Conservation (phyloP, 1,140 invertebrate species). For the Theocolax elegans region DNA sequence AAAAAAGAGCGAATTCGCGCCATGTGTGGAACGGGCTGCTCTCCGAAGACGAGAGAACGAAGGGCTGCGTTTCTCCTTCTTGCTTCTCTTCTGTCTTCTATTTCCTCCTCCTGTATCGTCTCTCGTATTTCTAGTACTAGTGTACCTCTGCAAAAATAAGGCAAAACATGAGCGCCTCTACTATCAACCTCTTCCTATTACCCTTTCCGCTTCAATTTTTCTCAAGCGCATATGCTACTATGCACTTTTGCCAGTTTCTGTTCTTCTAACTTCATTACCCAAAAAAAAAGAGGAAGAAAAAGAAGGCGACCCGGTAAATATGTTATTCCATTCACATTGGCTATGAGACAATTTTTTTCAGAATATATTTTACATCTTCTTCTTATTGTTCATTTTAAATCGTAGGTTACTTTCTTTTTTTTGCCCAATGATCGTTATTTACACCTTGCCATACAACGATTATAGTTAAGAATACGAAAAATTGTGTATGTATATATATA, state of each 20-base stretch:
- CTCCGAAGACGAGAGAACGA: conserved; percentile 2
- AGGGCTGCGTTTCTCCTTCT: not conserved
- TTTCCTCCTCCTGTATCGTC: not conserved
- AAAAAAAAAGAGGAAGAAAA: too few relatives aligned
- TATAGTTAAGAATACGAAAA: too few relatives aligned
- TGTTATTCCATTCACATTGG: too few relatives aligned
- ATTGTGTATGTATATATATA: too few relatives aligned
- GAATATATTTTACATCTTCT: too few relatives aligned
- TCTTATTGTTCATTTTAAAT: too few relatives aligned
- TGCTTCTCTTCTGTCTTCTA: not conserved
- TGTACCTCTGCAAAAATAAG: not conserved
- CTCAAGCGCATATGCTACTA: not conserved
- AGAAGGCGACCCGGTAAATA: too few relatives aligned
- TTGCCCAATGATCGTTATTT: too few relatives aligned
- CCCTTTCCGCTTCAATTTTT: conserved; percentile 13
- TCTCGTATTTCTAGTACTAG: not conserved
- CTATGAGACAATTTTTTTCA: too few relatives aligned
- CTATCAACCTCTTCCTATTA: conserved; percentile 17
- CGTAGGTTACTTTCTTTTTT: too few relatives aligned
- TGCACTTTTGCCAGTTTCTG: conserved; percentile 10
- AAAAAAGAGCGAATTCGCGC: conserved; percentile 33
- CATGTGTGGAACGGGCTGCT: conserved; percentile 58
- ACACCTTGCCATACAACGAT: too few relatives aligned
- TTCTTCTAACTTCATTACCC: not conserved
- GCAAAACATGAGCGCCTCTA: conserved; percentile 2